These are phyloP conservation scores for Eucera pruinosa DNA, from an alignment of 2,888 invertebrate genomes.

Conservation along the genomic window DNA sequence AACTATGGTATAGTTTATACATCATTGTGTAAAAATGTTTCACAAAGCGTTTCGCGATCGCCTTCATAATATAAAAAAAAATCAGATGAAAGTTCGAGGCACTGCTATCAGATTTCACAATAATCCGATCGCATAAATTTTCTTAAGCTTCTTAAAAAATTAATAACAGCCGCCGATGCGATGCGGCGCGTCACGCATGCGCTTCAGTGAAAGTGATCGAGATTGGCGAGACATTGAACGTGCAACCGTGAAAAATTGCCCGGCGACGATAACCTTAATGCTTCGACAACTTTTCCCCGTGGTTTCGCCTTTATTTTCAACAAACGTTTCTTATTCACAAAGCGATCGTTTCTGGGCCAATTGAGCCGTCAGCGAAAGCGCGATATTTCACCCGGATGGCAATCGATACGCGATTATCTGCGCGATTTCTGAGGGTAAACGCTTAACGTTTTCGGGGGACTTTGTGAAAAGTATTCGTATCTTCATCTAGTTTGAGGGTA, in stretches of 20 bases:
- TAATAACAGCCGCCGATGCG: conserved; percentile 45
- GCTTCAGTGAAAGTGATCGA: conserved; percentile 50
- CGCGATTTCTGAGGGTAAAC: conserved; percentile 69
- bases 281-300: conserved; percentile 56
- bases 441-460: conserved; percentile 38
- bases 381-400: conserved; percentile 80
- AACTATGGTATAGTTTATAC: no score
- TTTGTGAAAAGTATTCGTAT: conserved; percentile 57
- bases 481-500: conserved; percentile 66
- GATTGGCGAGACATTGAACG: neutral
- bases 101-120: conserved; percentile 21
- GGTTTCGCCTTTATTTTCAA: conserved; percentile 24
- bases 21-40: no score
- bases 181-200: conserved; percentile 22
- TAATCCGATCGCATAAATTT: conserved; percentile 14
- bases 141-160: conserved; percentile 18
- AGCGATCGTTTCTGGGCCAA: conserved; percentile 75
- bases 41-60: conserved; percentile 4
- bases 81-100: conserved; percentile 11
- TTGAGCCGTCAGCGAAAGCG: conserved; percentile 80
- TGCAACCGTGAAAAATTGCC: conserved; percentile 67
- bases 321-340: neutral
- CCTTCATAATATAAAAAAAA: conserved; percentile 1
- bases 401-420: conserved; percentile 78
- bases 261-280: conserved; percentile 65